These are phyloP conservation scores for Rana temporaria DNA, from an alignment of 2,113 vertebrate genomes.

Conservation along the genomic window DNA sequence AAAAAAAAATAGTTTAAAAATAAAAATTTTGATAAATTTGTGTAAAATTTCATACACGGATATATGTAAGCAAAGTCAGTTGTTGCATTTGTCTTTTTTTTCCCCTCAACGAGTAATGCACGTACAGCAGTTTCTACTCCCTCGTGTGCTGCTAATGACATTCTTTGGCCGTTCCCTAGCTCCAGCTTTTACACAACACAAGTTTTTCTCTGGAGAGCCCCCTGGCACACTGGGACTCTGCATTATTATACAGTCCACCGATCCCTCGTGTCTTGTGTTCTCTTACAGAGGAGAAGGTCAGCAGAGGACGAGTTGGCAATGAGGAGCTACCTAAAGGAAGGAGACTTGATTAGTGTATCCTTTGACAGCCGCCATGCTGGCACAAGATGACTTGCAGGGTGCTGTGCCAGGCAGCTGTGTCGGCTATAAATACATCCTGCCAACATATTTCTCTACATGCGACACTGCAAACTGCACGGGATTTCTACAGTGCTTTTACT, in stretches of 20 bases:
- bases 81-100: no score
- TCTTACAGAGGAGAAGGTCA: constrained; percentile 88
- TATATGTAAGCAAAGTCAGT: no score
- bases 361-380: constrained; percentile 51
- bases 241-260: constrained; percentile 1
- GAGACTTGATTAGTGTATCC: constrained; percentile 97
- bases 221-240: background rate
- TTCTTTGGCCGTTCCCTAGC: background rate
- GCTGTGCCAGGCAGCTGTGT: background rate
- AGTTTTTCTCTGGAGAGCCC: background rate
- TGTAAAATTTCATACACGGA: no score
- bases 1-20: no score
- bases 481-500: background rate
- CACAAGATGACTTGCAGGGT: background rate
- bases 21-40: no score
- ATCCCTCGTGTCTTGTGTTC: background rate
- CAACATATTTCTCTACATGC: background rate
- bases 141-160: background rate
- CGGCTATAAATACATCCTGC: background rate
- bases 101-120: no score
- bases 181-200: background rate
- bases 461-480: background rate
- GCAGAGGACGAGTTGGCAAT: constrained; percentile 95
- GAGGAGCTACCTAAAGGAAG: constrained; percentile 94
- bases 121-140: no score